phyloP scores from a whole-genome alignment of 1,140 invertebrate genomes.

The Brachionus plicatilis region DNA sequence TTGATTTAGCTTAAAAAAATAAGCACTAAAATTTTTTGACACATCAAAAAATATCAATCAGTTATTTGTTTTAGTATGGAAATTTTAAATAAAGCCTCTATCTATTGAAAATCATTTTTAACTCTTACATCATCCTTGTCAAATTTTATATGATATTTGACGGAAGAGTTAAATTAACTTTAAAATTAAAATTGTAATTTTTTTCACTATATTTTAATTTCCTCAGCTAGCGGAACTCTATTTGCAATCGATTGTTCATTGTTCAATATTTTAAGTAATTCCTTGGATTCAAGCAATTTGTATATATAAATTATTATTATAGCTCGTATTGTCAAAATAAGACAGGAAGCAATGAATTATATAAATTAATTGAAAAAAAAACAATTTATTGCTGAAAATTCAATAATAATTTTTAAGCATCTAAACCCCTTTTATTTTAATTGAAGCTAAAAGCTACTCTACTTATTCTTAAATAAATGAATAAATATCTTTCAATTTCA shows the following conservation, averaged over 20 bases:
- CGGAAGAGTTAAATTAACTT: too few relatives aligned
- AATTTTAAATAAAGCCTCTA: too few relatives aligned
- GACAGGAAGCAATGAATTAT: background rate
- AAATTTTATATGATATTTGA: too few relatives aligned
- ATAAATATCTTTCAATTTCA: too few relatives aligned
- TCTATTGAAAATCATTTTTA: too few relatives aligned
- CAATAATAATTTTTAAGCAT: background rate
- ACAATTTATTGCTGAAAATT: background rate
- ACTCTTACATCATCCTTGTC: too few relatives aligned
- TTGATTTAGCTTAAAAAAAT: too few relatives aligned
- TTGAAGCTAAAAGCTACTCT: too few relatives aligned
- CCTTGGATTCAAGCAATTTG: background rate
- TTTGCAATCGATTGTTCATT: background rate
- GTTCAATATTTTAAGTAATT: background rate
- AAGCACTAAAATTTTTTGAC: too few relatives aligned
- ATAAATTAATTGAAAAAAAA: background rate
- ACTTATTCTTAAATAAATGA: too few relatives aligned
- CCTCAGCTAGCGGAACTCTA: background rate
- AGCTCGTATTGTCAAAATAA: background rate
- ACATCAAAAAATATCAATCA: too few relatives aligned
- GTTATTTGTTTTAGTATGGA: too few relatives aligned
- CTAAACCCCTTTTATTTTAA: background rate
- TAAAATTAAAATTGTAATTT: background rate
- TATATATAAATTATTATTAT: background rate
- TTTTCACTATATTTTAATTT: background rate